Evolutionary conservation across 2,888 invertebrate genomes (phyloP).

Genomic region (Lithophane semibrunnea): DNA sequence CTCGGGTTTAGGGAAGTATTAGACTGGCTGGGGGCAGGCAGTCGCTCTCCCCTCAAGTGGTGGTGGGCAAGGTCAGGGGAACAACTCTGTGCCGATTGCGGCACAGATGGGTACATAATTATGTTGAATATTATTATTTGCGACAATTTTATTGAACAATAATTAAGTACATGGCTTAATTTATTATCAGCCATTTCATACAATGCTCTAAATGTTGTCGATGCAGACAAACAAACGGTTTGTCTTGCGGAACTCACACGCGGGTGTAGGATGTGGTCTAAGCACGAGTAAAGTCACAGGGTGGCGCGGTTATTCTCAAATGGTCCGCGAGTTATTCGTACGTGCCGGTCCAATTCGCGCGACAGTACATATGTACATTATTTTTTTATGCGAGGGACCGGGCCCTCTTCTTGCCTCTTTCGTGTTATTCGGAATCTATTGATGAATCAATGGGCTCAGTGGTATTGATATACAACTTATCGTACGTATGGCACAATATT

Average conservation of each 20-base stretch:
- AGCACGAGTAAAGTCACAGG: conserved; percentile 11
- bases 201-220: not conserved
- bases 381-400: conserved; percentile 29
- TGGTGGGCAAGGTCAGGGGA: conserved; percentile 16
- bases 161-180: not conserved
- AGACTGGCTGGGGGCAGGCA: conserved; percentile 1
- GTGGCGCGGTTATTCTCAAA: not conserved
- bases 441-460: conserved; percentile 26
- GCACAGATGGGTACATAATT: conserved; percentile 18
- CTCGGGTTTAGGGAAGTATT: conserved; percentile 30
- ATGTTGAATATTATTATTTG: conserved; percentile 11
- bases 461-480: not conserved
- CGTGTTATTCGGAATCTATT: conserved; percentile 45
- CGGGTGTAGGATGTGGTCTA: not conserved
- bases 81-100: too few species aligned
- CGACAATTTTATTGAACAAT: not conserved
- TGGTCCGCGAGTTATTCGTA: conserved; percentile 5
- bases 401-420: conserved; percentile 31
- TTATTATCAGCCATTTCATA: not conserved
- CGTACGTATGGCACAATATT: conserved; percentile 4
- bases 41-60: conserved; percentile 1
- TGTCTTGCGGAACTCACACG: not conserved
- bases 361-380: conserved; percentile 27
- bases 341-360: conserved; percentile 4
- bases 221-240: not conserved